phyloP scores from a whole-genome alignment of 2,797 vertebrate genomes.

The Hoplostethus atlanticus region DNA sequence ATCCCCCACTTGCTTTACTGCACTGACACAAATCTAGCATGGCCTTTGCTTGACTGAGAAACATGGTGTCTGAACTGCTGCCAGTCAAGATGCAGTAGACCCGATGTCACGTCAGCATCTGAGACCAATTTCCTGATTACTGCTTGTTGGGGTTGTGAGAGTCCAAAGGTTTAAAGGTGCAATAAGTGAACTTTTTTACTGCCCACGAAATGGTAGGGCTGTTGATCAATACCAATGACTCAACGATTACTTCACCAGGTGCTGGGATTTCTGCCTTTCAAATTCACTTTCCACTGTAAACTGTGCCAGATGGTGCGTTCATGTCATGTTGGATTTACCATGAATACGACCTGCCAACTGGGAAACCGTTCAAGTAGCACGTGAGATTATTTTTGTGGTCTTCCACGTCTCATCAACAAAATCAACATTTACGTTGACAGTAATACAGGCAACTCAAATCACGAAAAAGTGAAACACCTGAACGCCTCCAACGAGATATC shows the following conservation, averaged over 20 bases:
- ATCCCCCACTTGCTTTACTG: slow-evolving; percentile 35
- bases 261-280: slow-evolving; percentile 32
- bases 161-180: slow-evolving; percentile 42
- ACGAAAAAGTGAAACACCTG: too few species aligned
- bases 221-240: slow-evolving; percentile 49
- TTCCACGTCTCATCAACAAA: too few species aligned
- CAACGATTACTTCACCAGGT: slow-evolving; percentile 18
- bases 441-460: too few species aligned
- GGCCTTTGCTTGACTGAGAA: slow-evolving; percentile 29
- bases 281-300: background rate
- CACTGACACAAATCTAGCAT: slow-evolving; percentile 36
- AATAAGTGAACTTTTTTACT: slow-evolving; percentile 54
- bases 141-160: slow-evolving; percentile 40
- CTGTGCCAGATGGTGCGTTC: too few species aligned
- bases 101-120: slow-evolving; percentile 49
- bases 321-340: too few species aligned
- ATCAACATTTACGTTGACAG: too few species aligned
- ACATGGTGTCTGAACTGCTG: slow-evolving; percentile 33
- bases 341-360: too few species aligned
- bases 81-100: slow-evolving; percentile 34
- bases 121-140: slow-evolving; percentile 45
- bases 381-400: too few species aligned
- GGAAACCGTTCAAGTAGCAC: too few species aligned
- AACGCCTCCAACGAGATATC: too few species aligned
- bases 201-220: slow-evolving; percentile 22